phyloP scores from a whole-genome alignment of 1,140 invertebrate species.

The Lordiphosa stackelbergi region DNA sequence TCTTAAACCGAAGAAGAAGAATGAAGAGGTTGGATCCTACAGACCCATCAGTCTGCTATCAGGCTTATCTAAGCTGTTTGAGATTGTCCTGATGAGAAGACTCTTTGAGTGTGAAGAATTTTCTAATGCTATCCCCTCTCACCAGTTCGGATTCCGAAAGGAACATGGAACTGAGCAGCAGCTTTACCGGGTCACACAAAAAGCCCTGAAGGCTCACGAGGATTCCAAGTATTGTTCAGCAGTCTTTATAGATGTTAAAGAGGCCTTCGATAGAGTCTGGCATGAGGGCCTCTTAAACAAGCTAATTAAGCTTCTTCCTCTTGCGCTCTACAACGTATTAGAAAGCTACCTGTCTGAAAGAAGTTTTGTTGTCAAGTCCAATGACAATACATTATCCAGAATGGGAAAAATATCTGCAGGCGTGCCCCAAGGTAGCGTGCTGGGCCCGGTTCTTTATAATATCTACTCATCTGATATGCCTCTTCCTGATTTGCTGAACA shows the following conservation, averaged over 20 bases:
- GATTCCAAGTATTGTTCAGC: background rate
- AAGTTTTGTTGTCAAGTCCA: background rate
- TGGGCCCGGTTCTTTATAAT: constrained; percentile 2
- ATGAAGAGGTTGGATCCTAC: background rate
- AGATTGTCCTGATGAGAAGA: background rate
- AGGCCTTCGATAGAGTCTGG: too few species aligned
- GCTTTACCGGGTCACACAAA: background rate
- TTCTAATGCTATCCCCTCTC: background rate
- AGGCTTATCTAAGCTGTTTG: background rate
- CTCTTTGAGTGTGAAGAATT: constrained; percentile 1
- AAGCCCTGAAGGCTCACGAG: background rate
- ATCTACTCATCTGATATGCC: constrained; percentile 14
- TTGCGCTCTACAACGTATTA: background rate
- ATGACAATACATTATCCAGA: background rate
- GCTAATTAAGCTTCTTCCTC: background rate
- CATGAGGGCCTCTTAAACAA: too few species aligned
- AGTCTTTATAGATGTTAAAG: too few species aligned
- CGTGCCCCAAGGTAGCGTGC: constrained; percentile 8
- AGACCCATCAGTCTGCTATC: background rate
- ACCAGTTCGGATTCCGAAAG: background rate
- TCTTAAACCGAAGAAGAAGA: background rate
- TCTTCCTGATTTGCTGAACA: background rate
- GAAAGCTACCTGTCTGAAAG: background rate
- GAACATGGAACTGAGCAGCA: background rate
- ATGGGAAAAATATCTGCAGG: constrained; percentile 1